Base-by-base conservation (phyloP, 2,113 vertebrate species). In the Nothoprocta perdicaria region DNA sequence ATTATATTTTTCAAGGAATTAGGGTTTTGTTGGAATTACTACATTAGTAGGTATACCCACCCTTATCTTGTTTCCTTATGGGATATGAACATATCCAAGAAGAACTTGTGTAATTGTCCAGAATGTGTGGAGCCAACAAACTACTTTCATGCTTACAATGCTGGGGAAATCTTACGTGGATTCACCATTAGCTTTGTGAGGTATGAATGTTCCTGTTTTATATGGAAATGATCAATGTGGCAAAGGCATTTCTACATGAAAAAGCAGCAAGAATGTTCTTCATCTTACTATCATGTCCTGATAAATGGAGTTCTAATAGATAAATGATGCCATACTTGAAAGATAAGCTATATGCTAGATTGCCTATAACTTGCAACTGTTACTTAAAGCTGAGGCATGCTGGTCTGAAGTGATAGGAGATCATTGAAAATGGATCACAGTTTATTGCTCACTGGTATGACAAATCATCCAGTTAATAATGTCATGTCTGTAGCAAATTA, bases 381-480 rank as follows among this genome's bases (percentile, higher is more conserved):
- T 86, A 35, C 77, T 73, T 74, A 18, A 77, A 87, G 63, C 58
- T 84, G n/a, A 85, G 92, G 74, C 66, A 45, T 45, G 58, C 57
- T 84, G 61, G n/a, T 90, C 43, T 31, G 57, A 85, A 88, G 83
- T 52, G 3, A 68, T 67, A 74, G 61, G 71, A 83, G 57, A 72
- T 91, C 12, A 27, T 55, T 88, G 69, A 75, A 65, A 94, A 87
- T 9, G 85, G 87, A 87, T 92, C 65, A 67, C 50, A 78, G 2
- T 86, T 80, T 89, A 61, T 77, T 78, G 79, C 91, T 91, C 40
- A 35, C 61, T 88, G 89, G 21, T 57, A 0, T 78, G 92, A 92
- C 89, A 92, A 40, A 87, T 92, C 65, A 17, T 75, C 85, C 68
- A 11, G 38, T 68, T 91, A 80, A 80, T 86, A 91, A 88, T 80